Evolutionary conservation across 2,888 invertebrate species (phyloP).

Genomic region (Pasiphila rectangulata): DNA sequence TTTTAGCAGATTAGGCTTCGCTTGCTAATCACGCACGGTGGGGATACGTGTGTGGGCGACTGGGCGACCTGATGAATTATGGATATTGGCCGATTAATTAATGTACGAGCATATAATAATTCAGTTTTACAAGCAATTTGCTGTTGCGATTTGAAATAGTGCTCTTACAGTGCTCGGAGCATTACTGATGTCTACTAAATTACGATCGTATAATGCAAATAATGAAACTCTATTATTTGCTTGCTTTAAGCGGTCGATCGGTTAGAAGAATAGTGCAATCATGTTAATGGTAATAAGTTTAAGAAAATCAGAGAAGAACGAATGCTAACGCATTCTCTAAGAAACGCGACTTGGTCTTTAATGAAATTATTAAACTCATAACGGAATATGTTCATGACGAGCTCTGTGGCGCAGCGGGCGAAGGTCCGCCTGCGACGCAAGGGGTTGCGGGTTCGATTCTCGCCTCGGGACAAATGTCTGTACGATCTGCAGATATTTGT

Average conservation of each 20-base stretch:
- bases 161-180: conserved; percentile 12
- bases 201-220: background rate
- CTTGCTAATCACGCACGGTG: conserved; percentile 66
- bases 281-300: no score
- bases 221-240: background rate
- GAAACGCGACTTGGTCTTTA: no score
- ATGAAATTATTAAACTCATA: no score
- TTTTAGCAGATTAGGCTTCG: conserved; percentile 76
- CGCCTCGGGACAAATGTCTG: no score
- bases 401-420: no score
- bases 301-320: no score
- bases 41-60: conserved; percentile 69
- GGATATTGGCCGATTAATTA: conserved; percentile 56
- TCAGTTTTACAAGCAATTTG: conserved; percentile 46
- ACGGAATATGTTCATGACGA: no score
- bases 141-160: conserved; percentile 32
- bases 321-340: no score
- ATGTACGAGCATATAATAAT: conserved; percentile 50
- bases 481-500: no score
- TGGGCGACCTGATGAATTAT: conserved; percentile 66
- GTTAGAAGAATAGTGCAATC: no score
- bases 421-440: no score
- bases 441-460: no score
- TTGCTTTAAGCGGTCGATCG: background rate
- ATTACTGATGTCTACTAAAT: conserved; percentile 11